These are phyloP conservation scores for Phasianus colchicus DNA, from an alignment of 2,113 vertebrate species.

Conservation along the genomic window DNA sequence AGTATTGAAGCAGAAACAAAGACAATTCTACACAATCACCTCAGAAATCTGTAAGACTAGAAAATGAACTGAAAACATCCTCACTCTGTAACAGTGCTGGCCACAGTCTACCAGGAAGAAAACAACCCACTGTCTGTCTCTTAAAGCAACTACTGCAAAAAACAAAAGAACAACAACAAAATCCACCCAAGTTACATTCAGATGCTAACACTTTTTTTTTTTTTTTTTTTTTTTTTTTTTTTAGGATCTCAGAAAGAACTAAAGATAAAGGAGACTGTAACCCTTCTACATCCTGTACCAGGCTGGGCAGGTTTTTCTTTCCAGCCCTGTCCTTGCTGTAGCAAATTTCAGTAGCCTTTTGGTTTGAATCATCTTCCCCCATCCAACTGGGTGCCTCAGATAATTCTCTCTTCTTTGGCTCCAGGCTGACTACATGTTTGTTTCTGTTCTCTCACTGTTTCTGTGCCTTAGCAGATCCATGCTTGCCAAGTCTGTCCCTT, in stretches of 20 bases:
- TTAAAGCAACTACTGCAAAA: background rate
- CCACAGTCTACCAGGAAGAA: background rate
- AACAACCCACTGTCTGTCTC: background rate
- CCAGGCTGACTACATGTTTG: background rate
- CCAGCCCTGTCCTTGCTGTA: background rate
- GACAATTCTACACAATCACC: background rate
- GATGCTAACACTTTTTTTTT: background rate
- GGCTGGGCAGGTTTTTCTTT: background rate
- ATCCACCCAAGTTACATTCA: background rate
- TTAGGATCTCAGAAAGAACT: background rate
- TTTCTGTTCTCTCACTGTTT: background rate
- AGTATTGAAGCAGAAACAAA: background rate
- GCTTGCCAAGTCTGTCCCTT: background rate
- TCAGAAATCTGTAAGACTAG: background rate
- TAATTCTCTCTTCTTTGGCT: conserved; percentile 3
- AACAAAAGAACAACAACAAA: accelerated
- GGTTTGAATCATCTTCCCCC: background rate
- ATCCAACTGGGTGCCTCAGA: background rate
- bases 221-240: background rate
- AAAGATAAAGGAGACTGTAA: background rate
- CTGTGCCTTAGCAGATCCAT: background rate
- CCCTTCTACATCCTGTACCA: background rate
- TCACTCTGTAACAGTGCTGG: background rate
- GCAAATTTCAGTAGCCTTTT: background rate
- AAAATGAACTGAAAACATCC: background rate